A percentile compares a stretch with the other conserved stretches of the same genome.
Conservation (phyloP, 1,140 invertebrate species). For the Liolophura sinensis region DNA sequence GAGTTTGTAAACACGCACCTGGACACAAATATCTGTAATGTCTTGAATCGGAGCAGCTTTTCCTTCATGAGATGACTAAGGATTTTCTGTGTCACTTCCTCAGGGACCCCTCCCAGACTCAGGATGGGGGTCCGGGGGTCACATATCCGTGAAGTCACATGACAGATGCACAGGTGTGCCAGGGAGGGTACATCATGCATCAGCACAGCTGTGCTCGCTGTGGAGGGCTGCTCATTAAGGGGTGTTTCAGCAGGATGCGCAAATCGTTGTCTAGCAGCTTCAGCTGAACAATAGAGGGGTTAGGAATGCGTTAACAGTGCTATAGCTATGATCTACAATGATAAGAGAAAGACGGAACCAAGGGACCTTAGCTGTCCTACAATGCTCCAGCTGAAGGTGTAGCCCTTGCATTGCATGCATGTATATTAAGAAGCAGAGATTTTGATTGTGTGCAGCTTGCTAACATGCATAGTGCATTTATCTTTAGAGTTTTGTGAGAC, state of each 20-base stretch:
- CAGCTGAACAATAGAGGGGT: conserved; percentile 25
- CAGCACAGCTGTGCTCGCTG: background rate
- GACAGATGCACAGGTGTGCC: conserved; percentile 28
- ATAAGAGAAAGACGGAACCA: conserved; percentile 1
- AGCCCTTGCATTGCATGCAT: too few species aligned
- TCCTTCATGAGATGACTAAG: conserved; percentile 41
- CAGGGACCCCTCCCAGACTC: conserved; percentile 37
- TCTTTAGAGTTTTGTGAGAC: too few species aligned
- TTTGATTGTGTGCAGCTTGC: too few species aligned
- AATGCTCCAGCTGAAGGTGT: background rate
- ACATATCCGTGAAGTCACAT: conserved; percentile 31
- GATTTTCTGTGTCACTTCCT: conserved; percentile 40
- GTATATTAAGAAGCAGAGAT: too few species aligned
- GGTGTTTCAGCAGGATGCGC: conserved; percentile 13
- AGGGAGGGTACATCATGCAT: conserved; percentile 22
- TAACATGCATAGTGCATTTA: too few species aligned
- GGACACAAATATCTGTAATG: conserved; percentile 42
- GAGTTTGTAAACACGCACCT: background rate
- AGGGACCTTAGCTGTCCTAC: background rate
- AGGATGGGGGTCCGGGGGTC: conserved; percentile 34
- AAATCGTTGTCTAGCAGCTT: conserved; percentile 35
- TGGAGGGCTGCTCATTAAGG: background rate
- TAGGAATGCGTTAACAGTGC: conserved; percentile 1
- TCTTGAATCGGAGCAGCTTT: conserved; percentile 39
- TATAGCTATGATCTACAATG: background rate